These are phyloP conservation scores for Trematocara zebra DNA, from an alignment of 2,113 vertebrate genomes.

Conservation along the genomic window DNA sequence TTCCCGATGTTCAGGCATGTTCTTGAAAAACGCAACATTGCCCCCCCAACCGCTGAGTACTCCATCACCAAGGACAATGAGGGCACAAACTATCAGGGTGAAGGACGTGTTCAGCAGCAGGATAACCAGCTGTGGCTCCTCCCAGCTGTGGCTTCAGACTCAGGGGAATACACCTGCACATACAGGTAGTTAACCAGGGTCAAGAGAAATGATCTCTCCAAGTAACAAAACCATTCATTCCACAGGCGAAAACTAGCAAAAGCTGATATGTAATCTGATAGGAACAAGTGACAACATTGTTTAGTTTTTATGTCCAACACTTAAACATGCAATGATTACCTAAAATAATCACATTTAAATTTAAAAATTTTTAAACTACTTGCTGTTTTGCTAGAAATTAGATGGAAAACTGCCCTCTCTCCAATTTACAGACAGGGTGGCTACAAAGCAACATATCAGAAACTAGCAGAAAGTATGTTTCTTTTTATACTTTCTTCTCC, in stretches of 20 bases:
- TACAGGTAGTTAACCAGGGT: conserved; percentile 60
- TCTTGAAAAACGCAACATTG: conserved; percentile 29
- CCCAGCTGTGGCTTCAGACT: conserved; percentile 75
- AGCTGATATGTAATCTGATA: background rate
- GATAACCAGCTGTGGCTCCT: conserved; percentile 77
- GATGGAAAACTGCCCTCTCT: background rate
- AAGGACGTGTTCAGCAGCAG: conserved; percentile 58
- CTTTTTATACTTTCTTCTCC: background rate
- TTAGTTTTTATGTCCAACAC: background rate
- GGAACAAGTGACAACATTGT: background rate
- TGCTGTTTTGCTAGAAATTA: background rate
- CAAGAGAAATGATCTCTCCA: background rate
- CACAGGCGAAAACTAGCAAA: background rate
- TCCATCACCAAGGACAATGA: conserved; percentile 17
- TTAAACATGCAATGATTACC: background rate
- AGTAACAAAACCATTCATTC: background rate
- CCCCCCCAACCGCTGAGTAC: background rate
- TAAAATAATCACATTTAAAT: background rate
- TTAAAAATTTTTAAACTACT: background rate
- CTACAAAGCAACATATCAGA: background rate
- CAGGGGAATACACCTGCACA: conserved; percentile 80
- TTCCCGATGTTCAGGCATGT: conserved; percentile 59
- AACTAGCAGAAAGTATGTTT: background rate
- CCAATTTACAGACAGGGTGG: background rate
- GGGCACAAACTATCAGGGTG: background rate